phyloP scores from a whole-genome alignment of 2,113 vertebrate genomes.

The Muscicapa adusta region DNA sequence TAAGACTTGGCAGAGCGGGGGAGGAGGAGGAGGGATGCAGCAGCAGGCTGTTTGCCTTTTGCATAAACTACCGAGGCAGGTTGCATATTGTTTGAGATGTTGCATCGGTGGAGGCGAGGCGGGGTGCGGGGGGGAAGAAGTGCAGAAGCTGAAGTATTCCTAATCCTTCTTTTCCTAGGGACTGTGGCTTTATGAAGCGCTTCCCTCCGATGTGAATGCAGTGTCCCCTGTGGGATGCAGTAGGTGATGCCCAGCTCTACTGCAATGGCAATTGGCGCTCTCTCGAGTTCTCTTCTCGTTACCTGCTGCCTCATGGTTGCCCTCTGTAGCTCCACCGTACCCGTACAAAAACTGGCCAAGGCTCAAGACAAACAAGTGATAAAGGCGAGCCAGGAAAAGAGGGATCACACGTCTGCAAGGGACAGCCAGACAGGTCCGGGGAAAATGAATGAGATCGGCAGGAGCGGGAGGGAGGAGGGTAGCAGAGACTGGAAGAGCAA shows the following conservation, averaged over 20 bases:
- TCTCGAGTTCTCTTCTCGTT: slow-evolving; percentile 84
- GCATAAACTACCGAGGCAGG: slow-evolving; percentile 14
- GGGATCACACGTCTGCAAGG: slow-evolving; percentile 75
- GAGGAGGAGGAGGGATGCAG: slow-evolving; percentile 23
- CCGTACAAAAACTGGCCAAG: slow-evolving; percentile 78
- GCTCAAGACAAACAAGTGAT: slow-evolving; percentile 73
- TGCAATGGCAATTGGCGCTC: slow-evolving; percentile 89
- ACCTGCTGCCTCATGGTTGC: slow-evolving; percentile 86
- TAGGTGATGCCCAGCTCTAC: slow-evolving; percentile 86
- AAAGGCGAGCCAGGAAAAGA: slow-evolving; percentile 78
- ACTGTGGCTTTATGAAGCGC: slow-evolving; percentile 46
- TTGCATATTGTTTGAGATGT: slow-evolving; percentile 14
- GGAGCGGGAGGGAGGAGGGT: slow-evolving; percentile 73
- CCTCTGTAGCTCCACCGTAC: slow-evolving; percentile 84
- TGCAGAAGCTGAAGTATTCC: slow-evolving; percentile 39
- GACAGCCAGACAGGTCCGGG: slow-evolving; percentile 72
- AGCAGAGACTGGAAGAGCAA: slow-evolving; percentile 74
- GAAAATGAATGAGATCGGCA: slow-evolving; percentile 77
- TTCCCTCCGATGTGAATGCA: slow-evolving; percentile 84
- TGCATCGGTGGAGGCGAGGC: neutral
- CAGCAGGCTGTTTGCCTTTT: slow-evolving; percentile 10
- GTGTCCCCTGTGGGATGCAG: slow-evolving; percentile 84
- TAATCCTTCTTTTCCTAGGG: slow-evolving; percentile 70
- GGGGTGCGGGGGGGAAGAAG: neutral
- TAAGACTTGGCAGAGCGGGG: neutral